These are phyloP conservation scores for Saccopteryx bilineata DNA, from an alignment of 2,113 vertebrate genomes.

Conservation along the genomic window DNA sequence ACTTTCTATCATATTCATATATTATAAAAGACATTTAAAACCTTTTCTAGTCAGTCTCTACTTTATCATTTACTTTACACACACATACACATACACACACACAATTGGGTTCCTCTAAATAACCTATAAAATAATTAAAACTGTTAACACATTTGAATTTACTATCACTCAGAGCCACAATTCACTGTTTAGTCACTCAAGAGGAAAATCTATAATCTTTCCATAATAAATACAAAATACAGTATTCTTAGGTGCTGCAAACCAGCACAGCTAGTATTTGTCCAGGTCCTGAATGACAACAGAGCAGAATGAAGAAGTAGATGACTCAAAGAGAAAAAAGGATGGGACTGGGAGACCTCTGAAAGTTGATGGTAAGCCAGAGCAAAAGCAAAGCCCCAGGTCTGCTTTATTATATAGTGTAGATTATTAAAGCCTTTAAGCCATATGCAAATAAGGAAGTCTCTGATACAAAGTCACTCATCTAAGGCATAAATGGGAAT, in stretches of 20 bases:
- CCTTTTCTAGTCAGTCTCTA: neutral
- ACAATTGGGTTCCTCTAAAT: neutral
- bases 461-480: no score
- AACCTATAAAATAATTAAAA: conserved; percentile 57
- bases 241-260: neutral
- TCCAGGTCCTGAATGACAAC: no score
- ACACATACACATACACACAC: neutral
- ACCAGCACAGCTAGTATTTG: no score
- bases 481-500: no score
- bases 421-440: no score
- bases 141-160: conserved; percentile 51
- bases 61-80: neutral
- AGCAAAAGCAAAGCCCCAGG: no score
- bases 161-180: conserved; percentile 41
- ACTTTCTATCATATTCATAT: conserved; percentile 11
- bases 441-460: no score
- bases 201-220: neutral
- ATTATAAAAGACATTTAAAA: conserved; percentile 11
- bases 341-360: no score
- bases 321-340: no score
- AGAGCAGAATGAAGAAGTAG: no score
- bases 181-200: conserved; percentile 60
- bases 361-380: no score
- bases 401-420: no score
- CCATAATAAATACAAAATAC: conserved; percentile 54